phyloP scores from a whole-genome alignment of 2,888 invertebrate genomes.

The Cantharis lateralis region DNA sequence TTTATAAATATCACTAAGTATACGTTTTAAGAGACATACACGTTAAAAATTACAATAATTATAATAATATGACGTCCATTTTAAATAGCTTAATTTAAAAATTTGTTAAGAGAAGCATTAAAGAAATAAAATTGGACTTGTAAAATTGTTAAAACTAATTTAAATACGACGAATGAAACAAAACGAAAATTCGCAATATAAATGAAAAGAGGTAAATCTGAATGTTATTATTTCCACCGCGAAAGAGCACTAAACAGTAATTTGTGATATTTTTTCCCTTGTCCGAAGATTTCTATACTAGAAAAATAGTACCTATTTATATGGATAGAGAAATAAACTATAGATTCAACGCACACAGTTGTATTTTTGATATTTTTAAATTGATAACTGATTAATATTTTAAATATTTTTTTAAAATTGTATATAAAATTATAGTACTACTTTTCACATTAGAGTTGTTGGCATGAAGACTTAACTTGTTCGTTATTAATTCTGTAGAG shows the following conservation, averaged over 20 bases:
- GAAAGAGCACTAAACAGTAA: not conserved
- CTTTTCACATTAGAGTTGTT: conserved; percentile 18
- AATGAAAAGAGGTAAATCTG: not conserved
- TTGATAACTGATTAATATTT: not conserved
- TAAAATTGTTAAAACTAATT: not conserved
- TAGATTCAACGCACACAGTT: not conserved
- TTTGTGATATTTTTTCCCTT: not conserved
- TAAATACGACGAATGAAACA: not conserved
- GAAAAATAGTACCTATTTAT: not conserved
- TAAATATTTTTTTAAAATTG: not conserved
- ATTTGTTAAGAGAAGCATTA: not conserved
- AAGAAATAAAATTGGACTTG: not conserved
- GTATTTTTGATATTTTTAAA: not conserved
- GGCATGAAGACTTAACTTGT: conserved; percentile 24
- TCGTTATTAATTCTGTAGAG: conserved; percentile 34
- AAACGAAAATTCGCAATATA: not conserved
- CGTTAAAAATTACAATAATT: not conserved
- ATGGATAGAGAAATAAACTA: not conserved
- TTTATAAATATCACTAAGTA: not conserved
- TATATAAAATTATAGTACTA: conserved; percentile 6
- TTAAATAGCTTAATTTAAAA: not conserved
- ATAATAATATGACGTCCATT: not conserved
- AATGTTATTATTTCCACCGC: not conserved
- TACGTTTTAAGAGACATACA: not conserved
- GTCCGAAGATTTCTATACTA: not conserved